Evolutionary conservation across 2,888 invertebrate genomes (phyloP), one percentile per base, ranked within the genome.

Genomic region (Lomographa bimaculata): DNA sequence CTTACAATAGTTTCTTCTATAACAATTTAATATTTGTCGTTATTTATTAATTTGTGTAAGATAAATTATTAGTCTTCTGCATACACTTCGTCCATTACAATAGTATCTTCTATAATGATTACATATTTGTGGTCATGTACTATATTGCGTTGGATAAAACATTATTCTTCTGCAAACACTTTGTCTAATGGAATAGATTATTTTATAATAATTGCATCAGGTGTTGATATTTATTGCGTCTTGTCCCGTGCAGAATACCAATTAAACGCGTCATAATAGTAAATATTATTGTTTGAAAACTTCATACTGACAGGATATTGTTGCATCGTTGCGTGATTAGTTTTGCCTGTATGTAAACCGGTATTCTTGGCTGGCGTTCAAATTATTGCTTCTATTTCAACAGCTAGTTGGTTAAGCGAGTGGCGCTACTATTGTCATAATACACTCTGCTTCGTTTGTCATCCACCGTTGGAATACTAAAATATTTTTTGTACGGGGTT

Each of bases 321-420:
- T 38, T 25, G 48, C 29, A 36, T 18, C 2, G 14, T 14, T 3
- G 35, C 30, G 27, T 33, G 19, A 41, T 48, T 43, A 39, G 41
- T 38, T n/a, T 42, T 35, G 14, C 25, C 24, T 34, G 19, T 34
- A 28, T 30, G 39, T 36, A 39, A 41, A 50, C 35, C 34, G 29
- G 33, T 52, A 49, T 50, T 54, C 44, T 62, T 65, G 68, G 62
- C 68, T 49, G 33, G 35, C 21, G 42, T 58, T 64, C 66, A 66
- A 62, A 52, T 47, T 47, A 43, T 56, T 41, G 46, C 44, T 51
- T 51, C 50, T 55, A 46, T 50, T 46, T 50, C 43, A 53, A 42
- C 42, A 44, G 46, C 43, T 50, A 47, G 24, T 23, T 7, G 30
- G 27, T 23, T 23, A 11, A 44, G 47, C 41, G 49, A 46, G 53